Evolutionary conservation across 2,113 vertebrate species (phyloP).

Genomic region (Rallus limicola): DNA sequence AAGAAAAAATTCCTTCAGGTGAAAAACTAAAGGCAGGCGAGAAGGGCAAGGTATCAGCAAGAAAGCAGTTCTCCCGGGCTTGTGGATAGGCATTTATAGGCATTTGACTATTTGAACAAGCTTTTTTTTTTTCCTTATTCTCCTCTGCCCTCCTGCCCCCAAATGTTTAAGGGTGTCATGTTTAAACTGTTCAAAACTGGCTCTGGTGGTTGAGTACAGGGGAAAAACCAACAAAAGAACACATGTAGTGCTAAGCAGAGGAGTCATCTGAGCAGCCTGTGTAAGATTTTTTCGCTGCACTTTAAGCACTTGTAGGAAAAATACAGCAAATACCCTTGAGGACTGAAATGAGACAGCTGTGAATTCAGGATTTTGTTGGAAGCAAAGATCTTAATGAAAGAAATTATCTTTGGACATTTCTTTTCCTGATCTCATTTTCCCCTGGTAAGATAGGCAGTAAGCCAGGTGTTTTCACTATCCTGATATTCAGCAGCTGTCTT

Average conservation of each 20-base stretch:
- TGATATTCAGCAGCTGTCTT: neutral
- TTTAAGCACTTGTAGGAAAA: neutral
- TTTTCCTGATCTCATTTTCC: neutral
- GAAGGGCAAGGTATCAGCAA: neutral
- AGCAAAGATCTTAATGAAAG: neutral
- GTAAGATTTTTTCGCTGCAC: neutral
- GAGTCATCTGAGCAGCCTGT: neutral
- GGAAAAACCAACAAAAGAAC: neutral
- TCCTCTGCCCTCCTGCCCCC: too few relatives aligned
- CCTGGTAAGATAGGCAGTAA: neutral
- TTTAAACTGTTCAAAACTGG: neutral
- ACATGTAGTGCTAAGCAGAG: neutral
- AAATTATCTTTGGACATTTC: neutral
- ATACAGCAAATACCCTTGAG: neutral
- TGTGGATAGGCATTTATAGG: neutral
- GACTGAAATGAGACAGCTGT: neutral
- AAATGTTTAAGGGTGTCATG: neutral
- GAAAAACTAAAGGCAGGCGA: neutral
- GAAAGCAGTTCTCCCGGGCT: neutral
- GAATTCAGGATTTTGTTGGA: neutral
- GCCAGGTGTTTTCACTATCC: neutral
- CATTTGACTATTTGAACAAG: neutral
- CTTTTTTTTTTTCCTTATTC: neutral
- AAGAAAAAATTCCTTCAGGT: neutral
- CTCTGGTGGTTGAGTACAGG: neutral